A percentile compares a stretch with the other conserved stretches of the same genome.
phyloP scores from a whole-genome alignment of 1,140 invertebrate species.

The Zaprionus africanus region DNA sequence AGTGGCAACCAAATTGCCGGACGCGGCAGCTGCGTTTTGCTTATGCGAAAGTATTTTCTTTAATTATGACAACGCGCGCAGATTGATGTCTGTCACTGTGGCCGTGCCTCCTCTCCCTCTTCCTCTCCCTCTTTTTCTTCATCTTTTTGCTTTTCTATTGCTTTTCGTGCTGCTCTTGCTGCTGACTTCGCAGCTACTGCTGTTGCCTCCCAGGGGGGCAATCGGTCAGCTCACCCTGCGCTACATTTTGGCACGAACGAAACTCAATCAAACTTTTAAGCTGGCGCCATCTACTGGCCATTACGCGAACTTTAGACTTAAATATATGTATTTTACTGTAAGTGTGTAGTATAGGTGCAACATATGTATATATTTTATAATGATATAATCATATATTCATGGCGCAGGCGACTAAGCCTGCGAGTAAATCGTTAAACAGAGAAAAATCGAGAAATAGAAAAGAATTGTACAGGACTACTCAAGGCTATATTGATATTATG shows the following conservation, averaged over 20 bases:
- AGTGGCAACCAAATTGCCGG: constrained; percentile 19
- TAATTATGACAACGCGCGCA: constrained; percentile 48
- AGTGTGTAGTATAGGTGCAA: background rate
- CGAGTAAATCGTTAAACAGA: too few relatives aligned
- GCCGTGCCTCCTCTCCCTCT: background rate
- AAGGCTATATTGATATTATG: background rate
- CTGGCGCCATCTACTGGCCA: constrained; percentile 8
- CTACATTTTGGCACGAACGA: constrained; percentile 30
- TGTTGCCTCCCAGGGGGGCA: background rate
- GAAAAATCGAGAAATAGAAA: too few relatives aligned
- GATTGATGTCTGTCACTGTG: constrained; percentile 42
- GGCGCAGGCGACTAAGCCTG: too few relatives aligned
- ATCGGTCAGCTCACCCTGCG: background rate
- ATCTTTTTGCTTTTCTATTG: background rate
- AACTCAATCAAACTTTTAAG: constrained; percentile 36
- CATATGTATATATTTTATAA: background rate
- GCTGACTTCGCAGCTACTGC: constrained; percentile 12
- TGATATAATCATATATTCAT: background rate
- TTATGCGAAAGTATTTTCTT: constrained; percentile 48
- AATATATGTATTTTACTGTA: background rate
- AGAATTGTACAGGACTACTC: too few relatives aligned
- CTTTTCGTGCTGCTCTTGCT: background rate
- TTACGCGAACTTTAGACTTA: background rate
- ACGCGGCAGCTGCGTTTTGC: constrained; percentile 40
- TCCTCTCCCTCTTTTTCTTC: too few relatives aligned